A percentile compares a stretch with the other conserved stretches of the same genome.
These are phyloP conservation scores for Argentina silus DNA, from an alignment of 2,797 vertebrate species.

Conservation along the genomic window DNA sequence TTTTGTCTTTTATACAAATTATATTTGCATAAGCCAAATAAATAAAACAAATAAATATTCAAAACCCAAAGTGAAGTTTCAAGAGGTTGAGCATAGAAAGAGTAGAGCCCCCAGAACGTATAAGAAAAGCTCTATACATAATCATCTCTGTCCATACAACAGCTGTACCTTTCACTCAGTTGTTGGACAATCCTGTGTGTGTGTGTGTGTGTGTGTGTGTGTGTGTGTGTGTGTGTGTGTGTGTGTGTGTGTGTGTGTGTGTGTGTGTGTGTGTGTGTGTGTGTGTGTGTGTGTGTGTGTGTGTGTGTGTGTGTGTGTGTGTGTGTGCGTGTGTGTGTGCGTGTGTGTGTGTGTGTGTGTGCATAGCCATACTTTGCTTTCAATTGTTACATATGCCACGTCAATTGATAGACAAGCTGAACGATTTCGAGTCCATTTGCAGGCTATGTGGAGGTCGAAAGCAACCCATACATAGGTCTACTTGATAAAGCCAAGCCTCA, in stretches of 20 bases:
- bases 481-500: not conserved
- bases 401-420: not conserved
- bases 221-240: constrained; percentile 19
- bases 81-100: not conserved
- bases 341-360: not conserved
- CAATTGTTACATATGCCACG: not conserved
- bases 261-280: not conserved
- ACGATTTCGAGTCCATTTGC: not conserved
- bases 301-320: constrained; percentile 1
- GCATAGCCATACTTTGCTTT: not conserved
- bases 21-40: not conserved
- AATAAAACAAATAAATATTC: not conserved
- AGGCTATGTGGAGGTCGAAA: not conserved
- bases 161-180: not conserved
- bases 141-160: no score
- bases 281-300: not conserved
- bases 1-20: not conserved
- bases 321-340: not conserved
- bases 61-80: not conserved
- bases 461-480: not conserved
- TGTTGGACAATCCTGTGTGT: not conserved
- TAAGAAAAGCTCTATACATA: no score
- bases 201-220: constrained; percentile 8
- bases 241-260: constrained; percentile 3
- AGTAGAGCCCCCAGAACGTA: no score